Evolutionary conservation across 1,140 invertebrate species (phyloP).

Genomic region (Drosophila simulans): DNA sequence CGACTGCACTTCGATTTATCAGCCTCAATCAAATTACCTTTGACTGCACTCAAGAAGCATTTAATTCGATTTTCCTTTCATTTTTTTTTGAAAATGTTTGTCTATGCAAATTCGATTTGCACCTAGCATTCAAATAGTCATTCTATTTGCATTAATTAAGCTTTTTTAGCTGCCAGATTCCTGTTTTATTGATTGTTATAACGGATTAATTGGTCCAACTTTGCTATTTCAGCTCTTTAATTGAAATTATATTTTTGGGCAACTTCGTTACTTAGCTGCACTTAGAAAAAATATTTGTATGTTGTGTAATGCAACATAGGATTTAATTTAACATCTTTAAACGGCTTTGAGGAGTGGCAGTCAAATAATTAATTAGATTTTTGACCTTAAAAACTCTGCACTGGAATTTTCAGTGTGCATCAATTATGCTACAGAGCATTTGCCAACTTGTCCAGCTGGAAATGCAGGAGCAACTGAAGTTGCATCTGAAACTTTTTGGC

Average conservation of each 20-base stretch:
- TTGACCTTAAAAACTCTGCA: no score
- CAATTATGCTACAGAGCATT: slow-evolving; percentile 16
- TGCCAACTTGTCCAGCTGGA: slow-evolving; percentile 31
- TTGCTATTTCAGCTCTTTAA: slow-evolving; percentile 6
- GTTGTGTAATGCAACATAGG: no score
- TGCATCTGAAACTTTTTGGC: slow-evolving; percentile 58
- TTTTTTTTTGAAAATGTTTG: neutral
- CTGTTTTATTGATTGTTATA: slow-evolving; percentile 17
- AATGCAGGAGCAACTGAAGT: slow-evolving; percentile 25
- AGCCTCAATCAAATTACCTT: neutral
- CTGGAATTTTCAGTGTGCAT: slow-evolving; percentile 1
- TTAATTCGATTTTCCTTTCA: slow-evolving; percentile 5
- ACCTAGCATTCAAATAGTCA: slow-evolving; percentile 5
- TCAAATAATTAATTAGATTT: neutral
- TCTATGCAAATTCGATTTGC: slow-evolving; percentile 37
- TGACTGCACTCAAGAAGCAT: neutral
- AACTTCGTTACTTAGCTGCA: slow-evolving; percentile 5
- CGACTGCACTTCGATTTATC: neutral
- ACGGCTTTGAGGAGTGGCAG: neutral
- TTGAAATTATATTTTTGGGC: slow-evolving; percentile 10
- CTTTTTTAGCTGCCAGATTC: slow-evolving; percentile 24
- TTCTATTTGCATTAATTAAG: slow-evolving; percentile 37
- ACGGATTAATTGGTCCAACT: slow-evolving; percentile 30
- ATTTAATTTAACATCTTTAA: no score
- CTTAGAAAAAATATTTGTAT: neutral